Conservation (phyloP, 2,113 vertebrate species). For the Phycodurus eques region DNA sequence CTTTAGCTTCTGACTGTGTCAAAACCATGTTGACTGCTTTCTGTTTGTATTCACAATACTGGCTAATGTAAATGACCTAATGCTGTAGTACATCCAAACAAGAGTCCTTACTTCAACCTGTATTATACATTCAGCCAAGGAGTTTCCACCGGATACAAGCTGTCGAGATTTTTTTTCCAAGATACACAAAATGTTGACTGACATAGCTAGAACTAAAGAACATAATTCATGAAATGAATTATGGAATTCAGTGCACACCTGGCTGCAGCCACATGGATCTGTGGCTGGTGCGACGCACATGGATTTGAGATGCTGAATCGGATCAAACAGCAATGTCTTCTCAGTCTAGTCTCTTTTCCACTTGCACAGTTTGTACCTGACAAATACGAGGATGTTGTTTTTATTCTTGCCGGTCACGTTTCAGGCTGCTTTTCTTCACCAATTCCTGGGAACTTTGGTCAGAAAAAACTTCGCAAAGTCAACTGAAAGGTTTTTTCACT, state of each 20-base stretch:
- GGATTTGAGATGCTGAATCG: constrained; percentile 10
- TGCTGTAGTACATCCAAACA: neutral
- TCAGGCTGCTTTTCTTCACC: neutral
- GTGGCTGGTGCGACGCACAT: neutral
- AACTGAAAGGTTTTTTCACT: neutral
- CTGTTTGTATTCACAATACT: neutral
- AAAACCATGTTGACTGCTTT: neutral
- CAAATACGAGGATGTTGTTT: constrained; percentile 1
- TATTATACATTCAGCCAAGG: neutral
- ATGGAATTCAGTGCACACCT: constrained; percentile 22
- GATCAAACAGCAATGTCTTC: constrained; percentile 1
- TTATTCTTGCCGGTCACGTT: neutral
- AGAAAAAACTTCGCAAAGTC: neutral
- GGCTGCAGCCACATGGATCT: constrained; percentile 18
- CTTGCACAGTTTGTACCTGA: constrained; percentile 8
- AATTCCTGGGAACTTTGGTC: constrained; percentile 3
- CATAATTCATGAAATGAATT: constrained; percentile 33
- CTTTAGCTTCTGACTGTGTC: neutral
- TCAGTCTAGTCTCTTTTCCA: constrained; percentile 5
- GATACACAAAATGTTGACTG: constrained; percentile 2
- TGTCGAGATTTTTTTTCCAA: constrained; percentile 1
- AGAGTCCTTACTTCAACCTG: neutral
- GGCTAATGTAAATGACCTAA: neutral
- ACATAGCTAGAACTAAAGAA: constrained; percentile 14
- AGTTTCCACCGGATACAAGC: neutral